These are phyloP conservation scores for Phalera bucephala DNA, from an alignment of 2,888 invertebrate genomes.

Conservation along the genomic window DNA sequence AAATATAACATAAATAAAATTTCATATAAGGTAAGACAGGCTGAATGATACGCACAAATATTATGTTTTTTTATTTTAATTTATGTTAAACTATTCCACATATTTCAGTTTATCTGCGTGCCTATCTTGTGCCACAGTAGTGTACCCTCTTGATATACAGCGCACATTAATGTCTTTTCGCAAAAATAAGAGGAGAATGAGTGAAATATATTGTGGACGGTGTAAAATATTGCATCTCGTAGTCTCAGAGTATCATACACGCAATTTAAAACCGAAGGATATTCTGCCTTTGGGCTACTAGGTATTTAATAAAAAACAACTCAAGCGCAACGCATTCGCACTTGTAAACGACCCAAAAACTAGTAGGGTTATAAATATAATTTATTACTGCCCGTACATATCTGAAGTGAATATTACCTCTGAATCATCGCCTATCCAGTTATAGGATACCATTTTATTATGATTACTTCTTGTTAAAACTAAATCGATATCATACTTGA, in stretches of 20 bases:
- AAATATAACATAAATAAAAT: background rate
- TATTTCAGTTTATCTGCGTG: slow-evolving; percentile 20
- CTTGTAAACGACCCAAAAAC: slow-evolving; percentile 4
- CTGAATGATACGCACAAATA: background rate
- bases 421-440: too few species aligned
- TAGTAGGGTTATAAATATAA: too few species aligned
- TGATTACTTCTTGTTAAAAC: too few species aligned
- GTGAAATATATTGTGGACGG: slow-evolving; percentile 57
- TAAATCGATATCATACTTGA: too few species aligned
- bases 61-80: slow-evolving; percentile 6
- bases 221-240: slow-evolving; percentile 64
- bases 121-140: slow-evolving; percentile 18
- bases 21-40: background rate
- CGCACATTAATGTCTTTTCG: slow-evolving; percentile 25
- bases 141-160: slow-evolving; percentile 17
- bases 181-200: slow-evolving; percentile 37
- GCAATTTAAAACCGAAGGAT: slow-evolving; percentile 51
- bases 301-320: slow-evolving; percentile 46
- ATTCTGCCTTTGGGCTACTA: slow-evolving; percentile 60
- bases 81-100: slow-evolving; percentile 20
- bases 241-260: slow-evolving; percentile 46
- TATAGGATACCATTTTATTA: too few species aligned
- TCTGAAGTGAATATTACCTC: too few species aligned
- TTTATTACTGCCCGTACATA: too few species aligned
- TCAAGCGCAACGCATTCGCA: slow-evolving; percentile 13